These are phyloP conservation scores for Agriotes lineatus DNA, from an alignment of 2,888 invertebrate genomes.

Conservation along the genomic window DNA sequence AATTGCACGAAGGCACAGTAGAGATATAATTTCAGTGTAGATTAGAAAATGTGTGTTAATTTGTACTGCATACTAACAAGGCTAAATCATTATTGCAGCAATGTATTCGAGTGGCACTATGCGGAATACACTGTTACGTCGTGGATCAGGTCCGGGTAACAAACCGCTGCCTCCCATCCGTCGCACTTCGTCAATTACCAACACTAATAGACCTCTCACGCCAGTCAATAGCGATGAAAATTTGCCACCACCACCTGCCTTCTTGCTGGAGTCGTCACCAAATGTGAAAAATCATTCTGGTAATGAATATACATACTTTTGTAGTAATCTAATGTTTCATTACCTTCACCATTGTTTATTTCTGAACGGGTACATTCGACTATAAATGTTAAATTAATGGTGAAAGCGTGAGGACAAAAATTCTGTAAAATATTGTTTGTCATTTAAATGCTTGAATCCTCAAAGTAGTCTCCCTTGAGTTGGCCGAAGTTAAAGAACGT, in stretches of 20 bases:
- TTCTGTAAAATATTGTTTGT: no score
- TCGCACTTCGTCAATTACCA: constrained; percentile 78
- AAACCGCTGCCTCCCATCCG: constrained; percentile 89
- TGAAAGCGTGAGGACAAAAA: no score
- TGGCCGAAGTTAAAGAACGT: no score
- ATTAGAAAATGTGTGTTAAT: background rate
- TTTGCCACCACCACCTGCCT: constrained; percentile 84
- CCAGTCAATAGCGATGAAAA: constrained; percentile 68
- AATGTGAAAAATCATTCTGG: constrained; percentile 33
- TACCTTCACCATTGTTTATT: no score
- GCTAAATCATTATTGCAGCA: constrained; percentile 47
- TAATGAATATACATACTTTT: no score
- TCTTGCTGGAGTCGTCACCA: constrained; percentile 72
- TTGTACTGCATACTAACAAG: background rate
- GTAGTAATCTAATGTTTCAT: no score
- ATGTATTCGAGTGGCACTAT: constrained; percentile 60
- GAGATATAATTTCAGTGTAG: background rate
- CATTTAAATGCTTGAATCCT: no score
- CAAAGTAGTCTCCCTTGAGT: no score
- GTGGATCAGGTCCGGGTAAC: constrained; percentile 70
- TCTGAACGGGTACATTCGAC: no score
- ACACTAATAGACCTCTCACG: constrained; percentile 58
- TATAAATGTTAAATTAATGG: no score
- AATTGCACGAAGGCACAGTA: background rate
- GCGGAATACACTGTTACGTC: constrained; percentile 68